Conservation (phyloP, 1,140 invertebrate species). For the roundworm (Caenorhabditis elegans) region WBcel235 BX284606.5:15998501-15999000, state of each 20-base stretch:
- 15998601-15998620: constrained; percentile 23
- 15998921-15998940: neutral
- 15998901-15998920: neutral
- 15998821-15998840: too few relatives aligned
- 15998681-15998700: neutral
- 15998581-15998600: constrained; percentile 6
- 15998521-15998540: constrained; percentile 8
- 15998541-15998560: neutral
- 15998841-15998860: too few relatives aligned
- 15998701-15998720: neutral
- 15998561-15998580: neutral
- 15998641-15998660: neutral
- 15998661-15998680: neutral
- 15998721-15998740: neutral
- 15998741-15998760: neutral
- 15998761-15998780: neutral
- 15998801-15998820: neutral
- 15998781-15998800: neutral
- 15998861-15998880: too few relatives aligned
- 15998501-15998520: constrained; percentile 11
- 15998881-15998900: neutral
- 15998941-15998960: neutral
- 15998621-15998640: neutral
- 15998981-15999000: neutral
- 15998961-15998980: constrained; percentile 26